A percentile compares a stretch with the other conserved stretches of the same genome.
phyloP scores from a whole-genome alignment of 2,797 vertebrate genomes.

The Oreochromis mossambicus region DNA sequence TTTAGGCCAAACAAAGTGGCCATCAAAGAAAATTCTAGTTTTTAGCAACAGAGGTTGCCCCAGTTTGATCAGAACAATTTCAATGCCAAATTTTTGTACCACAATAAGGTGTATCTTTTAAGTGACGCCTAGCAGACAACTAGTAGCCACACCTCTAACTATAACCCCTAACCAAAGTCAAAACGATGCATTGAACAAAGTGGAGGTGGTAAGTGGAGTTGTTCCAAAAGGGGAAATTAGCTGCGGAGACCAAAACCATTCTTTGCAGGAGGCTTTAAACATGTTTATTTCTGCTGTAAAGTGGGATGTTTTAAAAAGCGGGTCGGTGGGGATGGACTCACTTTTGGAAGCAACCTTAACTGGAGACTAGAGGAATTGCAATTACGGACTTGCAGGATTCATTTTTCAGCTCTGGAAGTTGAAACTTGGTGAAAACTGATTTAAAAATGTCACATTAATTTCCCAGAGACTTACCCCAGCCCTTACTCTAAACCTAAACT shows the following conservation, averaged over 20 bases:
- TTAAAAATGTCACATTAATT: background rate
- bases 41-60: background rate
- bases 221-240: background rate
- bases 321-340: background rate
- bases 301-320: background rate
- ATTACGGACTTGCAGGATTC: background rate
- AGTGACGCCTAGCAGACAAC: background rate
- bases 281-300: background rate
- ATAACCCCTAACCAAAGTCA: background rate
- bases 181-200: background rate
- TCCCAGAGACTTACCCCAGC: background rate
- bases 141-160: background rate
- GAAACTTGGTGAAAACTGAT: background rate
- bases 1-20: background rate
- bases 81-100: background rate
- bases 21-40: background rate
- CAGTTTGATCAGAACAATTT: background rate
- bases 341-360: background rate
- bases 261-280: background rate
- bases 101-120: background rate
- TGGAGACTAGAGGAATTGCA: background rate
- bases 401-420: background rate
- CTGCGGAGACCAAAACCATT: background rate
- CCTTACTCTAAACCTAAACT: background rate
- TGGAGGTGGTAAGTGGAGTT: background rate